Conservation (phyloP, 2,888 invertebrate genomes). For the Drosophila heteroneura region DNA sequence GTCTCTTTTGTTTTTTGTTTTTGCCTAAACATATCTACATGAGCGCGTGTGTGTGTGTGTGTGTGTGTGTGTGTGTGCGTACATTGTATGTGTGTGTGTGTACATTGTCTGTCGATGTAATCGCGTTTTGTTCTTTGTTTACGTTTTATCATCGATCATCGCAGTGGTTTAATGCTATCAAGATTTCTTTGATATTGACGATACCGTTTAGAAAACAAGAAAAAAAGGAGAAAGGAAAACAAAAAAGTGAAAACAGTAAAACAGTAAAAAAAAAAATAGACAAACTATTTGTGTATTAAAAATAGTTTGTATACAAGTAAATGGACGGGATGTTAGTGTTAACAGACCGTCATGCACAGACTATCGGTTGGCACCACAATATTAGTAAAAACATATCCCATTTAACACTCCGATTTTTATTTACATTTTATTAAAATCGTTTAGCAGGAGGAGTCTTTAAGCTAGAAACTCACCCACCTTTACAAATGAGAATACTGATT, state of each 20-base stretch:
- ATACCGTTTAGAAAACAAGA: not conserved
- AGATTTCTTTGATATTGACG: not conserved
- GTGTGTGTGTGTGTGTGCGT: not conserved
- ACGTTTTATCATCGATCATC: constrained; percentile 11
- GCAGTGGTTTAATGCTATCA: not conserved
- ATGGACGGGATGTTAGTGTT: not conserved
- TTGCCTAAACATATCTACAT: constrained; percentile 1
- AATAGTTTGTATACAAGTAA: not conserved
- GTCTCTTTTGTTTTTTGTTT: not conserved
- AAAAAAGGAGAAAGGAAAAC: not conserved
- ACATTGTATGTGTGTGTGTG: not conserved
- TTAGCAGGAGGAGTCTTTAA: not conserved
- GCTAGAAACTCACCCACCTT: too few species aligned
- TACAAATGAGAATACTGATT: too few species aligned
- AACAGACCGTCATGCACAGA: not conserved
- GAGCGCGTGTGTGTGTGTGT: too few species aligned
- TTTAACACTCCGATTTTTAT: not conserved
- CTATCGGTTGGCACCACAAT: not conserved
- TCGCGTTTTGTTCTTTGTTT: constrained; percentile 22
- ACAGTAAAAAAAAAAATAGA: not conserved
- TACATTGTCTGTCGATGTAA: constrained; percentile 1
- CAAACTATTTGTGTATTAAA: not conserved
- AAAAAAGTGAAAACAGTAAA: not conserved
- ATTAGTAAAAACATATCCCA: too few species aligned
- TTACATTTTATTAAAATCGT: not conserved